Base-by-base conservation (phyloP, 2,888 invertebrate species). In the Cryptocheilus praepositus region DNA sequence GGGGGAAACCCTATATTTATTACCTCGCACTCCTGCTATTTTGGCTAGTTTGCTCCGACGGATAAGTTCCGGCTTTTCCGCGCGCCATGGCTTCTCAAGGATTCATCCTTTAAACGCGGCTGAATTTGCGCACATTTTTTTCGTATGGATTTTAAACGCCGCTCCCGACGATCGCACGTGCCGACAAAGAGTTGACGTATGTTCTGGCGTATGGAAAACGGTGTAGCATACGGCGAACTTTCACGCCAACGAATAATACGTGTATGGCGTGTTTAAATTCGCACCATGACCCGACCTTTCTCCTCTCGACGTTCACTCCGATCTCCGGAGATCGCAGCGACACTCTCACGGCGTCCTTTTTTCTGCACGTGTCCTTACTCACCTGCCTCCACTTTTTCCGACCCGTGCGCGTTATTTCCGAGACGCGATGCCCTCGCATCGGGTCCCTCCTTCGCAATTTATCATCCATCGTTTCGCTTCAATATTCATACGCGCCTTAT, bases 291-390 rank as follows among this genome's bases (percentile, higher is more conserved):
- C 36, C 36, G 36, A 36, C 36, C 25, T 36, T 11, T 36, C 13
- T 36, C 36, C 36, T 36, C 36, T 7, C 36, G 7, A 36, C 59
- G 62, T 63, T 63, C 61, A 58, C 57, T 57, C 55, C 64, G 28
- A 56, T 55, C 59, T 19, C 25, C 18, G 22, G 64, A 64, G 64
- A 68, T 68, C 68, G 60, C 55, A 64, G 64, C 60, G 53, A 59
- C 61, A 28, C 28, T 36, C 36, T 5, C 36, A 7, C 36, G 3
- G 49, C 51, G 53, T 67, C 46, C 51, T 61, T 56, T 45, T 55
- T 51, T 45, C 57, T 52, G 54, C 44, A 56, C 69, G 61, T 43
- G 43, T 75, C 63, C 61, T 77, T 67, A 57, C 64, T 71, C 57
- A 64, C 63, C 43, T 60, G 57, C 56, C 61, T 59, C 46, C 60